phyloP scores from a whole-genome alignment of 2,113 vertebrate species.

The Nannobrachium achirus region DNA sequence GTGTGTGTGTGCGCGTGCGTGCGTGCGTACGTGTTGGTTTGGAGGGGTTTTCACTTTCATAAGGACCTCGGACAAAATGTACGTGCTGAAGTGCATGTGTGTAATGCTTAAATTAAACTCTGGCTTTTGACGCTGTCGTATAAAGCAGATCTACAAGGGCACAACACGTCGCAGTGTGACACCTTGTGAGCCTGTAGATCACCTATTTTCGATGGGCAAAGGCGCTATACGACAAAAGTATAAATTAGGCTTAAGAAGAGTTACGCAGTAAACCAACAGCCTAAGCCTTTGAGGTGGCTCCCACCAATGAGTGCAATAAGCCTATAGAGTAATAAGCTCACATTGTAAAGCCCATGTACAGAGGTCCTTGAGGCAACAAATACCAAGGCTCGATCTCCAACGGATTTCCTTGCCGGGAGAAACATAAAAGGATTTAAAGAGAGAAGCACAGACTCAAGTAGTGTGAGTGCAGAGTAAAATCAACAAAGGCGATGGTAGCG shows the following conservation, averaged over 20 bases:
- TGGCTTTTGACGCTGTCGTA: no score
- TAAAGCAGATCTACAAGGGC: no score
- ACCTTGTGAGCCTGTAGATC: no score
- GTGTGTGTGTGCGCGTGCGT: background rate
- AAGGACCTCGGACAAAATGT: slow-evolving; percentile 2
- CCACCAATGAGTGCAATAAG: slow-evolving; percentile 35
- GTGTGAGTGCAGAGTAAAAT: slow-evolving; percentile 8
- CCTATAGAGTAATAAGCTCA: slow-evolving; percentile 38
- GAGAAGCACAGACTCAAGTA: slow-evolving; percentile 21
- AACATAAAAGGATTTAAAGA: slow-evolving; percentile 41
- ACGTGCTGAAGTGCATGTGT: slow-evolving; percentile 6
- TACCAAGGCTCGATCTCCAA: slow-evolving; percentile 14
- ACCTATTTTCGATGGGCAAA: no score
- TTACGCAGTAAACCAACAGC: slow-evolving; percentile 19
- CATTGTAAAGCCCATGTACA: slow-evolving; percentile 33
- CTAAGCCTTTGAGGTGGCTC: slow-evolving; percentile 36
- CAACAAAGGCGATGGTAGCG: background rate
- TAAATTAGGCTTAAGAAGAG: background rate
- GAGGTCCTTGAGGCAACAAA: slow-evolving; percentile 49
- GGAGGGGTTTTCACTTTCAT: slow-evolving; percentile 11
- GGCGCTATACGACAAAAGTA: no score
- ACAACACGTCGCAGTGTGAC: no score
- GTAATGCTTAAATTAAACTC: no score
- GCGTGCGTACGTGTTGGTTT: background rate
- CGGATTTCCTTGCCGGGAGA: background rate